Evolutionary conservation across 2,797 vertebrate genomes (phyloP).

Genomic region (Spinus olivaceus): DNA sequence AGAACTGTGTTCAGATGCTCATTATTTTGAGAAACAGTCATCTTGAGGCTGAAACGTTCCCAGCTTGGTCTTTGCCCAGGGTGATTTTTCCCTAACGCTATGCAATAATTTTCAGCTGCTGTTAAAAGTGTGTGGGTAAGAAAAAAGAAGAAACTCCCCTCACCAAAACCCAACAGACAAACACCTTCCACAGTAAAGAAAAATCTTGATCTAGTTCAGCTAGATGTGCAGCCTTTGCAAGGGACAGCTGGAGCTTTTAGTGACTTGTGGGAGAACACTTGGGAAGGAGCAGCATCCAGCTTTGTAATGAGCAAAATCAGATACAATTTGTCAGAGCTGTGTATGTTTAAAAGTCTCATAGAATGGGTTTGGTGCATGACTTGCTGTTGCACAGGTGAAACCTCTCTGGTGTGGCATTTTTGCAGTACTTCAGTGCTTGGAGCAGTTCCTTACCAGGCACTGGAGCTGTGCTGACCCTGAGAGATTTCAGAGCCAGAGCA

Average conservation of each 20-base stretch:
- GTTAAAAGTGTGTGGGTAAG: neutral
- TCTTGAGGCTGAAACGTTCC: neutral
- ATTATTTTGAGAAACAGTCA: slow-evolving; percentile 19
- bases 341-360: neutral
- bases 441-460: neutral
- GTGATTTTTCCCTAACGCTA: neutral
- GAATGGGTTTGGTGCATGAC: neutral
- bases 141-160: neutral
- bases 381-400: neutral
- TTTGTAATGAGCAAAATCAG: neutral
- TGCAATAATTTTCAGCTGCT: neutral
- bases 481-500: neutral
- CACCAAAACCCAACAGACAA: neutral
- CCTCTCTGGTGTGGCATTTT: neutral
- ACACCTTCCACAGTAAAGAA: neutral
- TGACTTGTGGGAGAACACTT: neutral
- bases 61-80: slow-evolving; percentile 13
- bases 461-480: neutral
- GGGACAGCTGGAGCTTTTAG: neutral
- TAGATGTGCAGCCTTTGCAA: neutral
- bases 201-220: neutral
- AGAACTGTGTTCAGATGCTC: slow-evolving; percentile 11
- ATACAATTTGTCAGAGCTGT: neutral
- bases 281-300: neutral
- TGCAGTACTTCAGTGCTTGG: neutral